A percentile compares a stretch with the other conserved stretches of the same genome.
Conservation (phyloP, 1,140 invertebrate species). For the Euura saliciscinereae region DNA sequence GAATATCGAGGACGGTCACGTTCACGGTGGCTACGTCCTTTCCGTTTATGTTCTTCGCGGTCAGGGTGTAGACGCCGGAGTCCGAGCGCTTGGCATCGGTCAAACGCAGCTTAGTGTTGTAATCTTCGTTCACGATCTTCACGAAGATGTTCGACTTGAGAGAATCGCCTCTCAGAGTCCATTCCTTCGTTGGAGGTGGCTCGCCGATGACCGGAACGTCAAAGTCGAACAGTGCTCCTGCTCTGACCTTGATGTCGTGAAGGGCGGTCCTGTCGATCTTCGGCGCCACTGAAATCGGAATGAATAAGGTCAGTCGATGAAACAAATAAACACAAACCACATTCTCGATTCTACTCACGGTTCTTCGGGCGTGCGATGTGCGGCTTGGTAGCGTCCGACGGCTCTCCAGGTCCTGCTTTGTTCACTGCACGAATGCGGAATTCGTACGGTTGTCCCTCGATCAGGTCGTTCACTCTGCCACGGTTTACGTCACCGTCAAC, state of each 20-base stretch:
- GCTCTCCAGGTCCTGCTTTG: constrained; percentile 90
- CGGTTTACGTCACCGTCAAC: constrained; percentile 82
- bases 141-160: constrained; percentile 82
- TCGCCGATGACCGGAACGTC: constrained; percentile 94
- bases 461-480: constrained; percentile 85
- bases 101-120: constrained; percentile 86
- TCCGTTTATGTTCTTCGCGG: constrained; percentile 91
- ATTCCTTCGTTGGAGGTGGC: constrained; percentile 92
- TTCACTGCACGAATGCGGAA: constrained; percentile 95
- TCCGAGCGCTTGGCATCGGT: constrained; percentile 89
- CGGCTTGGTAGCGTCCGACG: constrained; percentile 86
- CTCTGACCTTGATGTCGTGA: constrained; percentile 89
- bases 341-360: constrained; percentile 59
- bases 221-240: constrained; percentile 92
- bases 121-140: constrained; percentile 84
- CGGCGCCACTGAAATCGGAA: constrained; percentile 71
- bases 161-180: constrained; percentile 83
- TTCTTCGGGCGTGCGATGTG: constrained; percentile 93
- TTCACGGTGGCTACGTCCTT: constrained; percentile 86
- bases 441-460: constrained; percentile 90
- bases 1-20: constrained; percentile 89
- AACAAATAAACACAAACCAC: constrained; percentile 12
- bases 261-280: constrained; percentile 94
- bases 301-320: constrained; percentile 23
- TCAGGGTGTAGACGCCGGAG: constrained; percentile 87